phyloP scores from a whole-genome alignment of 1,140 invertebrate species.

The Metopolophium dirhodum region DNA sequence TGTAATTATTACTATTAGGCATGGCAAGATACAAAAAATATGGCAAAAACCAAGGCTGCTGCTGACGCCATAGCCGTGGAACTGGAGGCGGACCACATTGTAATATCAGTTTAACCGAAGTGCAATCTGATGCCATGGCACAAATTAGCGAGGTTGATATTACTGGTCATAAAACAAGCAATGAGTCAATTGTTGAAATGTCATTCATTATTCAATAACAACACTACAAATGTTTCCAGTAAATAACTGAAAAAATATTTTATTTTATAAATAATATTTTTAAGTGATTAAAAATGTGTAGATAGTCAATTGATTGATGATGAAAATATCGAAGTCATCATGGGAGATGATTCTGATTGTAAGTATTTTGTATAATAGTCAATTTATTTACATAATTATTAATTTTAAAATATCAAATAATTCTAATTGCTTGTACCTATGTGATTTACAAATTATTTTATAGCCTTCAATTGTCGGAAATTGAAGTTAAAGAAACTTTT shows the following conservation, averaged over 20 bases:
- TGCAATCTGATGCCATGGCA: background rate
- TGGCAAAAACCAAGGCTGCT: background rate
- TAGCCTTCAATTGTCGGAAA: background rate
- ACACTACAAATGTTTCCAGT: no score
- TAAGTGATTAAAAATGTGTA: no score
- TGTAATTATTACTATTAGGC: background rate
- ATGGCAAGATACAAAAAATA: background rate
- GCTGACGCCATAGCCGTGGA: background rate
- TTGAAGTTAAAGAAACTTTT: background rate
- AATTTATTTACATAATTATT: no score
- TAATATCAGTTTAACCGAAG: background rate
- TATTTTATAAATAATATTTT: no score
- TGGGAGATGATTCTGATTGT: background rate
- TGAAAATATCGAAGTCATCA: background rate
- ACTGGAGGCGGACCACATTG: background rate
- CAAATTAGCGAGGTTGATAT: background rate
- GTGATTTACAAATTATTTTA: conserved; percentile 1
- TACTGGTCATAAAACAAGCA: background rate
- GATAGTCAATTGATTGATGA: background rate
- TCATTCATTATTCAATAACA: background rate
- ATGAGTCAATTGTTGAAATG: background rate
- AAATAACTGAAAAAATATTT: no score
- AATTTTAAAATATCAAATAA: no score
- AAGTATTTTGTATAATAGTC: background rate
- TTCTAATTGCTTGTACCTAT: no score